Evolutionary conservation across 2,797 vertebrate genomes (phyloP), one percentile per base, ranked within the genome.

Genomic region (Ambastaia sidthimunki): DNA sequence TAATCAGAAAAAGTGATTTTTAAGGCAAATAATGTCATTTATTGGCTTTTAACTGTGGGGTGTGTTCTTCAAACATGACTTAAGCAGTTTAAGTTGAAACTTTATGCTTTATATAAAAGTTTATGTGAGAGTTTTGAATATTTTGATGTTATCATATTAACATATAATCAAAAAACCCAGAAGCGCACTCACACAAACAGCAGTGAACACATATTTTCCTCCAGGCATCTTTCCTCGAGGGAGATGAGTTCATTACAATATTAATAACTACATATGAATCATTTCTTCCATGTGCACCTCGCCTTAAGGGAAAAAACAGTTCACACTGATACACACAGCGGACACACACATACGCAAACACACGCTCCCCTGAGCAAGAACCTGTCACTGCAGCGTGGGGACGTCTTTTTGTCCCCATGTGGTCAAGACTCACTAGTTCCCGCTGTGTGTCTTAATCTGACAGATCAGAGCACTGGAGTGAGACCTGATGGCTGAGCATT

Each of bases 201-300:
- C 19, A 21, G 48, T 63, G 50, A 34, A 50, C 50, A 59, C 16
- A 72, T 37, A 31, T 62, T 48, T 41, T 25, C 54, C 54, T 47
- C 37, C 66, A 23, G 47, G 18, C 16, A 44, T 41, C 65, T 13
- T n/a, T 70, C 70, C 71, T 70, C 37, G 31, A 74, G 23, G 44
- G 55, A n/a, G 47, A 69, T 74, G 80, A 63, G 50, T 54, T 69
- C 59, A 81, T 74, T 75, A 59, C 74, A 74, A 65, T 84, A 87
- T 83, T 83, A 84, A 84, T 85, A 84, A 80, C 80, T 79, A 60
- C 76, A 73, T 74, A 66, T 80, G 59, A 85, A 83, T 84, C 57
- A 81, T 80, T 75, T 15, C 60, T 71, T 80, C 71, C 74, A 77
- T 74, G 76, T 84, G 74, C 48, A 37, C 19, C 1, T 74, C 55